Evolutionary conservation across 2,888 invertebrate genomes (phyloP).

Genomic region (Rambutsinella grinnellia): DNA sequence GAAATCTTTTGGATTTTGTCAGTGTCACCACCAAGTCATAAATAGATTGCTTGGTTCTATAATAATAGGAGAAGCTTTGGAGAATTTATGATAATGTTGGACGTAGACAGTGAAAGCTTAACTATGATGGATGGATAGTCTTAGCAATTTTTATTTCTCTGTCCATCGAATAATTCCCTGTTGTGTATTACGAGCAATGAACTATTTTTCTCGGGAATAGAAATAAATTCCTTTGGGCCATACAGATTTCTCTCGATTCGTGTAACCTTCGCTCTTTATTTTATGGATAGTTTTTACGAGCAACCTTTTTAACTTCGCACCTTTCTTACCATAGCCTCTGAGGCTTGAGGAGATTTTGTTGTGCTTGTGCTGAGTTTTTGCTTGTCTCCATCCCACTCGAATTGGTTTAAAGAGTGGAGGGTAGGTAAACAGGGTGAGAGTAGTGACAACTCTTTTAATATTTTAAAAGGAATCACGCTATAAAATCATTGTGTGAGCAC

Average conservation of each 20-base stretch:
- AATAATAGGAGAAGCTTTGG: too few relatives aligned
- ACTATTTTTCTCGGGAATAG: neutral
- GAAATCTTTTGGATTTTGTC: too few relatives aligned
- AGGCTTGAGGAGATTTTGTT: neutral
- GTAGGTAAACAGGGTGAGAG: neutral
- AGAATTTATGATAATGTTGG: too few relatives aligned
- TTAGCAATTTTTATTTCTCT: neutral
- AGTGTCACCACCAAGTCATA: too few relatives aligned
- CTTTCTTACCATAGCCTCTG: constrained; percentile 19
- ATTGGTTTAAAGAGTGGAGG: neutral
- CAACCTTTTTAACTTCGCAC: constrained; percentile 48
- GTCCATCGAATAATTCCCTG: neutral
- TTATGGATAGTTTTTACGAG: constrained; percentile 48
- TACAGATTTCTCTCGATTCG: neutral
- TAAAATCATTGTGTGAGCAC: neutral
- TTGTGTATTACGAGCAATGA: neutral
- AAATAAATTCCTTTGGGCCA: neutral
- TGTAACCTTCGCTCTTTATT: constrained; percentile 30
- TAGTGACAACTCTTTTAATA: neutral
- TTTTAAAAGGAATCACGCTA: neutral
- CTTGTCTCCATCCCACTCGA: neutral
- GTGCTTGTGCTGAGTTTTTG: neutral
- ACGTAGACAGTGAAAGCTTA: too few relatives aligned
- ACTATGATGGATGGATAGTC: too few relatives aligned
- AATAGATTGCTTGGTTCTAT: too few relatives aligned